Evolutionary conservation across 2,888 invertebrate genomes (phyloP).

Genomic region (Volucella bombylans): DNA sequence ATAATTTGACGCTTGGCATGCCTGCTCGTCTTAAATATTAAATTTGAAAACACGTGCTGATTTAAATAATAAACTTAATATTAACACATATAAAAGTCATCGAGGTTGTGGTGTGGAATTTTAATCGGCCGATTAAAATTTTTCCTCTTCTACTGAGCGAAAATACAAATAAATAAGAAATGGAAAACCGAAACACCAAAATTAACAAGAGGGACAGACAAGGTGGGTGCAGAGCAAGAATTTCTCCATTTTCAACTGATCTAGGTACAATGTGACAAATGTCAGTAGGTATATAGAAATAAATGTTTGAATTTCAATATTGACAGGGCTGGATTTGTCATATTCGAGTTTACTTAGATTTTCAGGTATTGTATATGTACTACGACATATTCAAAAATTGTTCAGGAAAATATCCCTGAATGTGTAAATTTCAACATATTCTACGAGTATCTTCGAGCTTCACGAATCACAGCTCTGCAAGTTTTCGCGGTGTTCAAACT

Average conservation of each 20-base stretch:
- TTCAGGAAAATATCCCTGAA: no score
- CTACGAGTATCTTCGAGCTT: no score
- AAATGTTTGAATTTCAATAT: no score
- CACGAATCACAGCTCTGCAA: no score
- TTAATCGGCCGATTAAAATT: constrained; percentile 81
- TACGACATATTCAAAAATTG: no score
- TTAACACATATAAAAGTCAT: constrained; percentile 83
- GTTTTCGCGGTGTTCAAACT: no score
- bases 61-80: constrained; percentile 83
- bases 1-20: constrained; percentile 72
- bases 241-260: neutral
- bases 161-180: constrained; percentile 39
- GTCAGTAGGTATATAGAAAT: no score
- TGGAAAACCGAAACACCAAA: neutral
- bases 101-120: constrained; percentile 80
- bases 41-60: constrained; percentile 80
- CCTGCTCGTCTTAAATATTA: constrained; percentile 68
- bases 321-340: no score
- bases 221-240: constrained; percentile 17
- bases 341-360: no score
- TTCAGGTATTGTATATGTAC: no score
- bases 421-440: no score
- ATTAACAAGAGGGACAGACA: neutral
- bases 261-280: no score
- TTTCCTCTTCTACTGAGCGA: constrained; percentile 45